Percentiles rank a stretch among this genome's conserved stretches.
phyloP scores from a whole-genome alignment of 2,113 vertebrate genomes.

The Gallinago jamesoni region DNA sequence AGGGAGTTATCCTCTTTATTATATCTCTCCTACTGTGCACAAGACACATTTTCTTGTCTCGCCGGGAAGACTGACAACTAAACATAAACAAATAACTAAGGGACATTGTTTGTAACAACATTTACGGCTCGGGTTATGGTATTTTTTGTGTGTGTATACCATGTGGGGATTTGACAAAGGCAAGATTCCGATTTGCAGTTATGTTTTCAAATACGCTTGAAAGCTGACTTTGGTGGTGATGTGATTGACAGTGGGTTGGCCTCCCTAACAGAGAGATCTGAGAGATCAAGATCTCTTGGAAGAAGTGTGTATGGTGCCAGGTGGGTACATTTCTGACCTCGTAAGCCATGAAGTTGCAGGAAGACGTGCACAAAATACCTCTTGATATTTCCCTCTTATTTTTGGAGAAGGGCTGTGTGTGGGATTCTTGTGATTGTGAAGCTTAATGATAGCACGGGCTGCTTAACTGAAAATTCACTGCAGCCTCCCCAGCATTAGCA shows the following conservation, averaged over 20 bases:
- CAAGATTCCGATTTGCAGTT: not conserved
- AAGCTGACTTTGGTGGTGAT: not conserved
- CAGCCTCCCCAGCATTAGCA: not conserved
- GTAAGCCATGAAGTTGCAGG: not conserved
- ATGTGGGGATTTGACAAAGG: not conserved
- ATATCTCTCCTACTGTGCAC: not conserved
- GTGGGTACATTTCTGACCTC: not conserved
- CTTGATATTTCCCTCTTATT: not conserved
- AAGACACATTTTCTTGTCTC: not conserved
- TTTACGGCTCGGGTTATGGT: not conserved
- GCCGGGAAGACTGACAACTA: not conserved
- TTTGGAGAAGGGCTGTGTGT: not conserved
- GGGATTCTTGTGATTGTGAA: not conserved
- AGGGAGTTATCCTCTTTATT: not conserved
- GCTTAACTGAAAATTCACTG: not conserved
- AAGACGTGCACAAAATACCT: not conserved
- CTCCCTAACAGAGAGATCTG: not conserved
- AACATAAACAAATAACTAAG: not conserved
- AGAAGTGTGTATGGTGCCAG: not conserved
- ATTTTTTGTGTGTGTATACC: not conserved
- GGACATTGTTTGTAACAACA: not conserved
- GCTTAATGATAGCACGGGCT: not conserved
- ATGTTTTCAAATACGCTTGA: not conserved
- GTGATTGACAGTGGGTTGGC: not conserved
- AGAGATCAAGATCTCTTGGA: not conserved